These are phyloP conservation scores for Fabriciana adippe DNA, from an alignment of 2,888 invertebrate genomes.

Conservation along the genomic window DNA sequence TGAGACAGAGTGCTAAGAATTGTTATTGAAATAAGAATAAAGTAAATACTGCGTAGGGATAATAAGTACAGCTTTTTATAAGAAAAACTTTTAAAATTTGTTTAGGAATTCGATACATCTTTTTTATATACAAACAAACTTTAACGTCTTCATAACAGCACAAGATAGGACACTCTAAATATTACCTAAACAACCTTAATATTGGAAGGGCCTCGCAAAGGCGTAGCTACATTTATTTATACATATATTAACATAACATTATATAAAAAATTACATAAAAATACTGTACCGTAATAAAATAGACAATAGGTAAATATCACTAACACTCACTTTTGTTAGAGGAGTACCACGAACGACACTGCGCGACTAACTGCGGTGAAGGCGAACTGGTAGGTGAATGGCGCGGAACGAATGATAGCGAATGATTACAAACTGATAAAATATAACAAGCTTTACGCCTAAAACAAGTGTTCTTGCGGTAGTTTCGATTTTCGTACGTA, in stretches of 20 bases:
- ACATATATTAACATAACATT: background rate
- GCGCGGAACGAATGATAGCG: slow-evolving; percentile 28
- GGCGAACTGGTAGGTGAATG: slow-evolving; percentile 33
- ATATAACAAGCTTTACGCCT: background rate
- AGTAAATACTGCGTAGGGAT: too few species aligned
- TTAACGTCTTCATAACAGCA: too few species aligned
- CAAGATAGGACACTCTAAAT: too few species aligned
- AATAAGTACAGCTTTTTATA: too few species aligned
- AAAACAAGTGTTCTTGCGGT: background rate
- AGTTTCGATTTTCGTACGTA: background rate
- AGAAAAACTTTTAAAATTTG: too few species aligned
- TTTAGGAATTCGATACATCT: too few species aligned
- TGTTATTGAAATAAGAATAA: too few species aligned
- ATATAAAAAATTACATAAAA: background rate
- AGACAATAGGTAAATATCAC: slow-evolving; percentile 6
- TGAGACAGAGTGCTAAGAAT: too few species aligned
- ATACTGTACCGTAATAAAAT: background rate
- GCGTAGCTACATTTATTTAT: too few species aligned
- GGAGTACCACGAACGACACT: slow-evolving; percentile 33
- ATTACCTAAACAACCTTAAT: too few species aligned
- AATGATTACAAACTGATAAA: slow-evolving; percentile 15
- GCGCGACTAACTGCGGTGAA: slow-evolving; percentile 35
- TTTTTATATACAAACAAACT: too few species aligned
- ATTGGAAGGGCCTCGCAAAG: too few species aligned
- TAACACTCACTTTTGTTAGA: slow-evolving; percentile 26